These are phyloP conservation scores for Lynx canadensis DNA, from an alignment of 2,113 vertebrate species.

Conservation along the genomic window DNA sequence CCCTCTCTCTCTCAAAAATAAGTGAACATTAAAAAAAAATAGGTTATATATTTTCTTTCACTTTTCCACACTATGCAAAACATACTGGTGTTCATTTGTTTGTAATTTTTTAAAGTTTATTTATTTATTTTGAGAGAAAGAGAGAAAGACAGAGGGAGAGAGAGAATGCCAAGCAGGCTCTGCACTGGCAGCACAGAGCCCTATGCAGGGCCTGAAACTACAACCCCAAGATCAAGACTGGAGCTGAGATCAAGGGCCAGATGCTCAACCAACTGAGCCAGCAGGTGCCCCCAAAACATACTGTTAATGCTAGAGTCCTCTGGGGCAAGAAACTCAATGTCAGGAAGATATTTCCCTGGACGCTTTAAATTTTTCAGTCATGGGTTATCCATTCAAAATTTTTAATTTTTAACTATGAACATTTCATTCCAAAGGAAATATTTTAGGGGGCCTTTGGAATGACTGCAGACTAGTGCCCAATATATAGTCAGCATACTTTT, in stretches of 20 bases:
- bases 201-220: too few species aligned
- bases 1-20: too few species aligned
- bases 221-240: too few species aligned
- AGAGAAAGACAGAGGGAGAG: too few species aligned
- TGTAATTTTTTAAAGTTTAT: too few species aligned
- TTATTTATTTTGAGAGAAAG: too few species aligned
- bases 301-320: neutral
- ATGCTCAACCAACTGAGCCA: too few species aligned
- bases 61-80: neutral
- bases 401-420: constrained; percentile 8
- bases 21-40: neutral
- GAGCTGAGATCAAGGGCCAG: too few species aligned
- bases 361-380: neutral
- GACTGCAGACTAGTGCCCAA: neutral
- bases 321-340: neutral
- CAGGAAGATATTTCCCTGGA: neutral
- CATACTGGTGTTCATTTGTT: neutral
- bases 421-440: neutral
- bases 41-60: neutral
- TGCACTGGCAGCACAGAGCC: too few species aligned
- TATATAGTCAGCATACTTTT: neutral
- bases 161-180: too few species aligned
- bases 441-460: constrained; percentile 8
- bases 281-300: neutral
- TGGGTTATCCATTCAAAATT: neutral